These are phyloP conservation scores for Sigmodon hispidus DNA, from an alignment of 2,113 vertebrate species.

Conservation along the genomic window DNA sequence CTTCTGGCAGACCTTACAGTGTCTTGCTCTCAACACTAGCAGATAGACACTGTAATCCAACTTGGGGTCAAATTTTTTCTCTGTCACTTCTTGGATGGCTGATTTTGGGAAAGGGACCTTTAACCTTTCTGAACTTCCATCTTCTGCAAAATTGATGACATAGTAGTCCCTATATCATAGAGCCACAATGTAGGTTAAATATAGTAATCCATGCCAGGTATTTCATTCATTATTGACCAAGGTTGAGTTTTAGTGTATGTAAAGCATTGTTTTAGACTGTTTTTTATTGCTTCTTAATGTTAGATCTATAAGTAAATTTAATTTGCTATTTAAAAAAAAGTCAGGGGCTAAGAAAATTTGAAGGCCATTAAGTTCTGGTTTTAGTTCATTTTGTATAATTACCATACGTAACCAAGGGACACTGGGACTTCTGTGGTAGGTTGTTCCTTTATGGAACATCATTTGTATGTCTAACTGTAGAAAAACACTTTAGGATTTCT, in stretches of 20 bases:
- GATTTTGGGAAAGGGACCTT: not conserved
- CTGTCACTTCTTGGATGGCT: not conserved
- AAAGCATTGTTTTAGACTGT: not conserved
- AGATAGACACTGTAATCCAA: not conserved
- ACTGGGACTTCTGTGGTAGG: not conserved
- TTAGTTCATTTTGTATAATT: not conserved
- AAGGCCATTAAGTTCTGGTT: not conserved
- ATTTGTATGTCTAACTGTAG: not conserved
- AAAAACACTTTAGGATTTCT: not conserved
- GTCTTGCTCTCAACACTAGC: not conserved
- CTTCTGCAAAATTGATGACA: not conserved
- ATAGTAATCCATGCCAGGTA: not conserved
- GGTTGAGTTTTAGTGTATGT: not conserved
- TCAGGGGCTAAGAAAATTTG: not conserved
- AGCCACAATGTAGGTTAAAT: not conserved
- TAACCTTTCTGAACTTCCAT: not conserved
- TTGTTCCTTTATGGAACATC: not conserved
- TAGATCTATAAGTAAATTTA: not conserved
- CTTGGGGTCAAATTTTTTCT: not conserved
- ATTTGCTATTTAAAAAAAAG: not conserved
- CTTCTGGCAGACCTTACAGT: not conserved
- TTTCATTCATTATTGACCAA: not conserved
- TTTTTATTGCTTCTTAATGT: not conserved
- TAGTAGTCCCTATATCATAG: not conserved
- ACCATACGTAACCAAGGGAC: not conserved